Conservation (phyloP, 1,140 invertebrate species). For the Drosophila elegans region DNA sequence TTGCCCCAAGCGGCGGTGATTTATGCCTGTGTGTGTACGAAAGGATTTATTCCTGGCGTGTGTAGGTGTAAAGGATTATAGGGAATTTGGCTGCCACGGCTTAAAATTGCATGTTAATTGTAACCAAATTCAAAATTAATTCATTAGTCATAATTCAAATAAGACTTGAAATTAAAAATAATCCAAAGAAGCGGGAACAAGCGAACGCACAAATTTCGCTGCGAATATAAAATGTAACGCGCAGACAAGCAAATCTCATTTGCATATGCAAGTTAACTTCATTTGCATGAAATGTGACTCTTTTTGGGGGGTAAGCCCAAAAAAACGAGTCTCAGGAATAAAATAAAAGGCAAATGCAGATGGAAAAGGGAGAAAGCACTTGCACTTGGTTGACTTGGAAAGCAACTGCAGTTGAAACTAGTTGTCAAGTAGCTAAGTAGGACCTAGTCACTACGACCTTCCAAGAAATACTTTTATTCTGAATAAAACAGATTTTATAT, state of each 20-base stretch:
- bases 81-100: constrained; percentile 18
- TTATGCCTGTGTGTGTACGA: constrained; percentile 26
- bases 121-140: constrained; percentile 67
- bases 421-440: constrained; percentile 29
- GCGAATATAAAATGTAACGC: constrained; percentile 35
- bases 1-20: constrained; percentile 60
- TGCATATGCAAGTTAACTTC: constrained; percentile 69
- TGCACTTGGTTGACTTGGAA: constrained; percentile 27
- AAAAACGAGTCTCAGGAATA: constrained; percentile 3
- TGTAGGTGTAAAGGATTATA: constrained; percentile 25
- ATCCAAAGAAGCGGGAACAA: constrained; percentile 9
- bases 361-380: not conserved
- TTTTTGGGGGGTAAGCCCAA: too few relatives aligned
- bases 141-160: constrained; percentile 69
- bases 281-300: constrained; percentile 75
- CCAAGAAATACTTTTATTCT: too few relatives aligned
- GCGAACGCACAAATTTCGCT: constrained; percentile 25
- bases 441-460: not conserved
- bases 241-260: constrained; percentile 41
- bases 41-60: constrained; percentile 23
- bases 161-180: constrained; percentile 14
- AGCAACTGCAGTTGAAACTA: constrained; percentile 1
- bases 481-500: too few relatives aligned
- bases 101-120: constrained; percentile 68
- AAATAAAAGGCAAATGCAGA: not conserved